Evolutionary conservation across 2,797 vertebrate genomes (phyloP), one percentile per base, ranked within the genome.

Genomic region (Lagorchestes hirsutus): DNA sequence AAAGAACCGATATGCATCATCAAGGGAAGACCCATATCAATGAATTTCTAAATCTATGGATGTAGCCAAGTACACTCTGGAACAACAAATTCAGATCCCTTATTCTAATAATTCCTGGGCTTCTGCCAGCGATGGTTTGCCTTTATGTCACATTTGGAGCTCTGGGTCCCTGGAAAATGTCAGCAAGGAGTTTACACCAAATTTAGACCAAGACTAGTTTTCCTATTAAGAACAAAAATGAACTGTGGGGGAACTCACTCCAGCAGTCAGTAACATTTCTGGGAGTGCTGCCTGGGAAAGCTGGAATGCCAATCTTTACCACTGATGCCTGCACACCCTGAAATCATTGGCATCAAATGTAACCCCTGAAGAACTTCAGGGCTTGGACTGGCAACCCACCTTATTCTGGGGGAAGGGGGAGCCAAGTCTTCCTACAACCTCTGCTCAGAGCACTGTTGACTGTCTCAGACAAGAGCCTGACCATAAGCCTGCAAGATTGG

Each of bases 381-480:
- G 18, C 74, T 46, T 82, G 8, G 74, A 46, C 74, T 24, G n/a
- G 74, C 54, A 55, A n/a, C 34, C 34, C 6, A 22, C 55, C 93
- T 91, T 24, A 46, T 92, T 90, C 52, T 90, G 50, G 93, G 93
- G 90, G 56, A 58, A 58, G 93, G 92, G 93, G 92, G 52, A 91
- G 54, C 90, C 87, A 92, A 57, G 67, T 82, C 56, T 95, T 93
- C 54, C 55, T 18, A 22, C 24, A 87, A 54, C 54, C 10, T 31
- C 95, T 74, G 46, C 95, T 16, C 9, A 46, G n/a, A 90, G 93
- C 90, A 54, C 56, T 55, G 57, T 62, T 92, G 93, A 92, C 93
- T 55, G 54, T 55, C 28, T 96, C 29, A 55, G 16, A 5, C 9
- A 93, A 82, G 57, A 95, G 95, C 92, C 95, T 96, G 92, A 56